Evolutionary conservation across 2,797 vertebrate genomes (phyloP).

Genomic region (Chaetophractus vellerosus): DNA sequence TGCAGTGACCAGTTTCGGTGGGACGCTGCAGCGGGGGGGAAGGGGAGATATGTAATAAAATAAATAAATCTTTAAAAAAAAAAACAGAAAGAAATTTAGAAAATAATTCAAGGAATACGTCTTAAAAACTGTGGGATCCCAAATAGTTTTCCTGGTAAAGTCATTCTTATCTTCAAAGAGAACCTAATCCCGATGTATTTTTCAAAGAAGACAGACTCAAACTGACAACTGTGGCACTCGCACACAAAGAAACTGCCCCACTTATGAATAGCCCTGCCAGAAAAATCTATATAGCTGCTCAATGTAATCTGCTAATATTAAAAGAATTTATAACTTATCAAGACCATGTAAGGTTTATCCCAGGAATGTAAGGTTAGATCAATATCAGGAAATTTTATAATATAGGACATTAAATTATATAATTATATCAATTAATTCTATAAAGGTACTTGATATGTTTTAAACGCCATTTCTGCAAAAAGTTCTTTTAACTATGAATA

Average conservation of each 20-base stretch:
- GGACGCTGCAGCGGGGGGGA: too few relatives aligned
- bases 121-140: background rate
- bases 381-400: conserved; percentile 12
- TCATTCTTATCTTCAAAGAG: background rate
- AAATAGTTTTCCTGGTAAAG: background rate
- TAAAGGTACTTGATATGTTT: background rate
- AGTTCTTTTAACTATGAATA: background rate
- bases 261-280: background rate
- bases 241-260: background rate
- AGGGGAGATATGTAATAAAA: too few relatives aligned
- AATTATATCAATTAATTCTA: conserved; percentile 36
- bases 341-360: background rate
- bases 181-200: background rate
- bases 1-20: too few relatives aligned
- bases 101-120: background rate
- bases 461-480: background rate
- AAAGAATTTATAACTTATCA: background rate
- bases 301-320: background rate
- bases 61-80: too few relatives aligned
- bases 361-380: background rate
- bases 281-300: background rate
- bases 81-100: background rate
- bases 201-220: background rate
- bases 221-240: background rate
- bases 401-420: background rate